phyloP scores from a whole-genome alignment of 2,797 vertebrate genomes.

The Crax fasciolata region DNA sequence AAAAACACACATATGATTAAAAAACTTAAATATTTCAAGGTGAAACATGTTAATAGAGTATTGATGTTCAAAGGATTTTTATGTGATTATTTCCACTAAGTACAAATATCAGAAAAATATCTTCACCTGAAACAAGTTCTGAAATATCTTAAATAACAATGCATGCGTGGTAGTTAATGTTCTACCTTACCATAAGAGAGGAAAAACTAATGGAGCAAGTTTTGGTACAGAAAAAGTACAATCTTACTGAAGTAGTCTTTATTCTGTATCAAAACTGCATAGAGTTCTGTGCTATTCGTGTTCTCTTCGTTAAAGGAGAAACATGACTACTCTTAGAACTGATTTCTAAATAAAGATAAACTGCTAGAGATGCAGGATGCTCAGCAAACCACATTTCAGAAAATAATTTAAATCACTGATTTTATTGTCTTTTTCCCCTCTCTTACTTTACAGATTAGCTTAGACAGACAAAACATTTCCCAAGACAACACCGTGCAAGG shows the following conservation, averaged over 20 bases:
- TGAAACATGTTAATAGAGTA: background rate
- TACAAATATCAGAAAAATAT: slow-evolving; percentile 3
- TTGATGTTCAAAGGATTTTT: slow-evolving; percentile 60
- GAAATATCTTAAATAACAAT: slow-evolving; percentile 61
- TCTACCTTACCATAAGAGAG: background rate
- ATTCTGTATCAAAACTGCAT: slow-evolving; percentile 48
- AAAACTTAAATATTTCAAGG: background rate
- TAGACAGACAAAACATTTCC: slow-evolving; percentile 11
- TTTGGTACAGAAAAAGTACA: slow-evolving; percentile 1
- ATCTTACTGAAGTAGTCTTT: slow-evolving; percentile 17
- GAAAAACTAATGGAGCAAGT: slow-evolving; percentile 23
- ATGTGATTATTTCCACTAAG: slow-evolving; percentile 52
- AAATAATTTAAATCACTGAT: slow-evolving; percentile 37
- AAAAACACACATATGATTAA: background rate
- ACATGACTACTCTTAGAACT: slow-evolving; percentile 4
- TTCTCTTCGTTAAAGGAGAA: slow-evolving; percentile 35
- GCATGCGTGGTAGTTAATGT: background rate
- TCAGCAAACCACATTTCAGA: slow-evolving; percentile 45
- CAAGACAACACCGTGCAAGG: background rate
- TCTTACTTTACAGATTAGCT: background rate
- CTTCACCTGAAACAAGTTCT: slow-evolving; percentile 60
- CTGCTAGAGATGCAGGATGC: slow-evolving; percentile 40
- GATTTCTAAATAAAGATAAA: slow-evolving; percentile 61
- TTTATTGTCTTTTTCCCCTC: slow-evolving; percentile 4
- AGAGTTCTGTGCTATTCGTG: slow-evolving; percentile 1